Conservation (phyloP, 2,888 invertebrate species). For the Amaurobius ferox region DNA sequence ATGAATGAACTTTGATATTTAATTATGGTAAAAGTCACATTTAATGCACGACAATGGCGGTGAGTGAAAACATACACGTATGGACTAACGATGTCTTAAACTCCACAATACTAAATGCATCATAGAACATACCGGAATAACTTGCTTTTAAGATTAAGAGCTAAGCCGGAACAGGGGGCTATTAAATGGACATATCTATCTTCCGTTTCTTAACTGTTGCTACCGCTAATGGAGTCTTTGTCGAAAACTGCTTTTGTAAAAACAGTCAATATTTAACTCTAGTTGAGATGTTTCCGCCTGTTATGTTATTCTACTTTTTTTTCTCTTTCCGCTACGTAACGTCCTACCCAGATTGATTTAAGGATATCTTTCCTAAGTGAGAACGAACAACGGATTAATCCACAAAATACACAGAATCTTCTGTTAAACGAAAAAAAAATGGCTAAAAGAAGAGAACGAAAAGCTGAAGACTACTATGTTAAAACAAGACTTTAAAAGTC, state of each 20-base stretch:
- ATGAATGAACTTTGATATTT: no score
- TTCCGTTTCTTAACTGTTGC: conserved; percentile 6
- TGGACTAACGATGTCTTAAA: no score
- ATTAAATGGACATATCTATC: conserved; percentile 27
- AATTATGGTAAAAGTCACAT: no score
- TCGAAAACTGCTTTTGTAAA: conserved; percentile 13
- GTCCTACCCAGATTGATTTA: conserved; percentile 26
- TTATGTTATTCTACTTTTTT: not conserved
- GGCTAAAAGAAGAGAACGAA: not conserved
- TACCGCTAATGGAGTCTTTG: conserved; percentile 37
- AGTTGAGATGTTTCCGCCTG: conserved; percentile 28
- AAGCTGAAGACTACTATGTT: not conserved
- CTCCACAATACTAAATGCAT: not conserved
- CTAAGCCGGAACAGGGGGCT: not conserved
- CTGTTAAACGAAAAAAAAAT: not conserved
- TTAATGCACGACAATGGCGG: no score
- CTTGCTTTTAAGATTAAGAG: conserved; percentile 3
- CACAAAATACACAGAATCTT: conserved; percentile 42
- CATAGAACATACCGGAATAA: not conserved
- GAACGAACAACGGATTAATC: conserved; percentile 49
- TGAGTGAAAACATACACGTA: not conserved
- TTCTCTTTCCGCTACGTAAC: not conserved
- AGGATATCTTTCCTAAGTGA: conserved; percentile 31
- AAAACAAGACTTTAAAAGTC: not conserved
- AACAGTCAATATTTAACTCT: conserved; percentile 56